Evolutionary conservation across 2,113 vertebrate genomes (phyloP).

Genomic region (Antigone vipio): DNA sequence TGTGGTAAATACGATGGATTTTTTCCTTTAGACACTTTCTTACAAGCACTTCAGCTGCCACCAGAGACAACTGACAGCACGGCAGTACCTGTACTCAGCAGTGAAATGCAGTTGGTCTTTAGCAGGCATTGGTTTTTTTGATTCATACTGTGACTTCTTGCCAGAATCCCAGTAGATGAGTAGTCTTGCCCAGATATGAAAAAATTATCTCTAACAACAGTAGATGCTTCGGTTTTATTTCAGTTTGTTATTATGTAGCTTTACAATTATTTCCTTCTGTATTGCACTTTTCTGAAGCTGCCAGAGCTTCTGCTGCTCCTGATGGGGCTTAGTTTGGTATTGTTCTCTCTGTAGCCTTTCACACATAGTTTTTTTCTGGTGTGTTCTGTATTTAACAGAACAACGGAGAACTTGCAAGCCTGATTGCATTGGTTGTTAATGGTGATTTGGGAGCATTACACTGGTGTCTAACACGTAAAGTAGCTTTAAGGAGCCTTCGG

Average conservation of each 20-base stretch:
- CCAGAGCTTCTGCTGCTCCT: neutral
- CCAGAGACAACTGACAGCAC: neutral
- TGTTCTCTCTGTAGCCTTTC: neutral
- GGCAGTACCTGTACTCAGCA: neutral
- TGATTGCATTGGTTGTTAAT: neutral
- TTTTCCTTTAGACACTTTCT: neutral
- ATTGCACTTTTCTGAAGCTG: fast-evolving
- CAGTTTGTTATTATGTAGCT: neutral
- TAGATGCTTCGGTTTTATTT: neutral
- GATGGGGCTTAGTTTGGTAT: fast-evolving
- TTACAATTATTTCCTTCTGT: neutral
- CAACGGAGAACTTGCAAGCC: fast-evolving
- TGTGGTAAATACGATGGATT: neutral
- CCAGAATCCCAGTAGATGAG: neutral
- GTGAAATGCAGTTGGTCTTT: neutral
- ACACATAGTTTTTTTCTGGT: neutral
- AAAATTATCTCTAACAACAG: neutral
- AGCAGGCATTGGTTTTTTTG: neutral
- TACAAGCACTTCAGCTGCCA: neutral
- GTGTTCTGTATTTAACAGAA: neutral
- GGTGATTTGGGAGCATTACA: neutral
- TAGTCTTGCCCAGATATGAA: neutral
- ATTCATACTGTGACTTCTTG: neutral
- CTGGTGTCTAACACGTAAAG: fast-evolving
- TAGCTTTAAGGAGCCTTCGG: neutral